Conservation (phyloP, 2,113 vertebrate genomes). For the Eubucco bourcierii region DNA sequence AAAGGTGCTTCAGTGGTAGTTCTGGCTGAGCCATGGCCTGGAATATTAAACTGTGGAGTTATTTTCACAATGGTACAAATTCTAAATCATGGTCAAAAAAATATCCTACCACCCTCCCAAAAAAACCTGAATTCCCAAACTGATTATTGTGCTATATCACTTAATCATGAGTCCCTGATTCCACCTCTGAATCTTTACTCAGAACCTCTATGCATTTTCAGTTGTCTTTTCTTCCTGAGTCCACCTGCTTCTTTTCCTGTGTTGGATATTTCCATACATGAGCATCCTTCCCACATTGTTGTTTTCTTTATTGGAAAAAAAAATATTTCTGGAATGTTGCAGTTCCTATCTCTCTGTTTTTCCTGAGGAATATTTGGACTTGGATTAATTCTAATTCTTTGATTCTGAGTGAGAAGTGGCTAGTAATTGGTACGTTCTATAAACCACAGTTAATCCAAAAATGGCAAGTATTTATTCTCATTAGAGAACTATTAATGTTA, state of each 20-base stretch:
- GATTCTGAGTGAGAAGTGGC: not conserved
- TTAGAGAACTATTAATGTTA: not conserved
- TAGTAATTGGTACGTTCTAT: not conserved
- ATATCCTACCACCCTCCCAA: accelerated
- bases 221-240: not conserved
- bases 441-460: not conserved
- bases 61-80: not conserved
- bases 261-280: not conserved
- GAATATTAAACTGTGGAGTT: not conserved
- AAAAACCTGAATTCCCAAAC: not conserved
- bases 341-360: not conserved
- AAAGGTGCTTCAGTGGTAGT: not conserved
- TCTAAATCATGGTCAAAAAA: not conserved
- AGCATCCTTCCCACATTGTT: accelerated
- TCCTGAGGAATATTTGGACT: not conserved
- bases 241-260: not conserved
- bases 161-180: not conserved
- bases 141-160: not conserved
- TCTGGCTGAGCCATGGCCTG: not conserved
- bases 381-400: not conserved
- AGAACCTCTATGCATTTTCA: not conserved
- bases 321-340: not conserved
- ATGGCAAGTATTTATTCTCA: accelerated
- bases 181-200: not conserved
- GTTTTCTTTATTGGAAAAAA: not conserved